Base-by-base conservation (phyloP, 2,888 invertebrate genomes). In the Prenolepis imparis region DNA sequence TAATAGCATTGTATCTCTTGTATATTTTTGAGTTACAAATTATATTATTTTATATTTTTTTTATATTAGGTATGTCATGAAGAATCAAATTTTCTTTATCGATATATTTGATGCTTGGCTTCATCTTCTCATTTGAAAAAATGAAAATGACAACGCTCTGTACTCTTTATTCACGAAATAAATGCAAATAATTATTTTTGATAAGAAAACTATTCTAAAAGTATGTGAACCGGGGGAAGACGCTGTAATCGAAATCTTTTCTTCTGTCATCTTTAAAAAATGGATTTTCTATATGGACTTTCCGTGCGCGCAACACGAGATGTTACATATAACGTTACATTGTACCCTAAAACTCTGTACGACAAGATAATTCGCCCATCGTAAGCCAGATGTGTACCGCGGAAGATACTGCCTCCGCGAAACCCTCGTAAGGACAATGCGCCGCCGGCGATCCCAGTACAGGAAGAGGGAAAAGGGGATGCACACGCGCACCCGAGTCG, bases 351-450 rank as follows among this genome's bases (percentile, higher is more conserved):
- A 66, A 75, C 24, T 59, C 11, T n/a, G 9, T 32, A 39, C 28
- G 63, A 52, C 64, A 41, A n/a, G 52, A 24, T 55, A 41, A 39
- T 39, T 15, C 55, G 63, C 41, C 41, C 15, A 18, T 55, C 48
- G n/a, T 64, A 52, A 70, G 72, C 70, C 66, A 82, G 59, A 84
- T 74, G 67, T 66, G 75, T 52, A 74, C 48, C 55, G 67, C 67
- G 52, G n/a, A 84, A 75, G 67, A 72, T 78, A 66, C 64, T 41
- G 82, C 59, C 82, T 48, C 39, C 41, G 68, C 72, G 67, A 82
- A 63, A 55, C 44, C 44, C 77, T 61, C 72, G 63, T 66, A 82
- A 87, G 86, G 82, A 89, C 86, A 89, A 87, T 87, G 89, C 87
- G 87, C 84, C 72, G 83, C 52, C 83, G 84, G 85, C 73, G 81